These are phyloP conservation scores for Apodemia hepburni DNA, from an alignment of 2,888 invertebrate species.

Conservation along the genomic window DNA sequence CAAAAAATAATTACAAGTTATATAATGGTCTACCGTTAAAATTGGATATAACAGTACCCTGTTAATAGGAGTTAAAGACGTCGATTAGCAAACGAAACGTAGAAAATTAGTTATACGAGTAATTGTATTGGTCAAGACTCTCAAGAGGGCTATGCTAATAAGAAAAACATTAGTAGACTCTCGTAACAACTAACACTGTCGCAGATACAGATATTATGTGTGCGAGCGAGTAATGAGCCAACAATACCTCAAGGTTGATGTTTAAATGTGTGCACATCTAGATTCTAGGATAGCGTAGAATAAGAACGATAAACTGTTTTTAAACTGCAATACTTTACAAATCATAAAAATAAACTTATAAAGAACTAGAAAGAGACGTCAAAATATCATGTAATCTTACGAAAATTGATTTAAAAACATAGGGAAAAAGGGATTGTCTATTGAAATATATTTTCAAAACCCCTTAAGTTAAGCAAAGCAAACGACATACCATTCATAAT, in stretches of 20 bases:
- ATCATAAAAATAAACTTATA: not conserved
- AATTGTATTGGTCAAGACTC: conserved; percentile 22
- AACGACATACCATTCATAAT: not conserved
- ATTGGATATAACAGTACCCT: conserved; percentile 14
- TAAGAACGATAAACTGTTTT: conserved; percentile 29
- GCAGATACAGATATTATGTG: conserved; percentile 37
- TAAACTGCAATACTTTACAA: not conserved
- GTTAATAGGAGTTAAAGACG: not conserved
- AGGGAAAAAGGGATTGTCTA: no score
- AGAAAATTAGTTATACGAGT: conserved; percentile 22
- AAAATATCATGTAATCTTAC: not conserved
- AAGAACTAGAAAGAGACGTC: no score
- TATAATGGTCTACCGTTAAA: conserved; percentile 36
- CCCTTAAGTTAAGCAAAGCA: not conserved
- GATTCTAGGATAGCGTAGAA: conserved; percentile 23
- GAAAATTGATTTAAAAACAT: no score
- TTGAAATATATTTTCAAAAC: no score
- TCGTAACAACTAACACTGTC: conserved; percentile 37
- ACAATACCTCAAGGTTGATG: conserved; percentile 58
- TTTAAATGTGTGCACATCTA: conserved; percentile 35
- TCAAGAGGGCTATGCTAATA: conserved; percentile 40
- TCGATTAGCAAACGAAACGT: conserved; percentile 13
- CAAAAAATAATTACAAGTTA: conserved; percentile 35
- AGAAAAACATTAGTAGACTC: conserved; percentile 38
- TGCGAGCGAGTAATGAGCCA: conserved; percentile 58